Evolutionary conservation across 2,888 invertebrate species (phyloP).

Genomic region (Agrotis segetum): DNA sequence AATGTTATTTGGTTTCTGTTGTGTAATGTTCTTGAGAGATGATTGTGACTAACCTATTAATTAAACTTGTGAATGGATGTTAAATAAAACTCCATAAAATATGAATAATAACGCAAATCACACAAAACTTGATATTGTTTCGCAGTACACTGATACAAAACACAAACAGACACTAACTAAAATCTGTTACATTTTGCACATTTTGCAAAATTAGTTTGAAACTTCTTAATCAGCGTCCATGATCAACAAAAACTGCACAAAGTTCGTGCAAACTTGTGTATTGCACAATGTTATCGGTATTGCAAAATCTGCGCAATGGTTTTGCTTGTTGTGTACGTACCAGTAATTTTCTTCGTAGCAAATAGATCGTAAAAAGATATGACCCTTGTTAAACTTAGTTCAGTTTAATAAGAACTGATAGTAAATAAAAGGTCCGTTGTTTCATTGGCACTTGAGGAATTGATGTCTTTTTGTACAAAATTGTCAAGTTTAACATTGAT

Average conservation of each 20-base stretch:
- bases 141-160: constrained; percentile 25
- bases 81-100: neutral
- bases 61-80: neutral
- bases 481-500: neutral
- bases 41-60: too few species aligned
- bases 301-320: constrained; percentile 49
- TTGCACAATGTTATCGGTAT: constrained; percentile 61
- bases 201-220: constrained; percentile 59
- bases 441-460: neutral
- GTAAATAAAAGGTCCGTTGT: constrained; percentile 1
- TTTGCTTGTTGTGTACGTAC: constrained; percentile 39
- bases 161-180: constrained; percentile 40
- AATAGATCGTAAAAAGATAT: constrained; percentile 50
- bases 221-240: constrained; percentile 58
- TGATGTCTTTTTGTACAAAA: constrained; percentile 10
- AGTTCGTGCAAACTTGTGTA: constrained; percentile 55
- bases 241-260: constrained; percentile 56
- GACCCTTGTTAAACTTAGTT: constrained; percentile 20
- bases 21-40: neutral
- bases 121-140: constrained; percentile 37
- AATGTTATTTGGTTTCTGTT: neutral
- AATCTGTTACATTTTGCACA: constrained; percentile 55
- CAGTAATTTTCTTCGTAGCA: constrained; percentile 44
- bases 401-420: constrained; percentile 9
- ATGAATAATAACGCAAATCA: neutral